Evolutionary conservation across 2,797 vertebrate species (phyloP).

Genomic region (Mionectes olivaceus): DNA sequence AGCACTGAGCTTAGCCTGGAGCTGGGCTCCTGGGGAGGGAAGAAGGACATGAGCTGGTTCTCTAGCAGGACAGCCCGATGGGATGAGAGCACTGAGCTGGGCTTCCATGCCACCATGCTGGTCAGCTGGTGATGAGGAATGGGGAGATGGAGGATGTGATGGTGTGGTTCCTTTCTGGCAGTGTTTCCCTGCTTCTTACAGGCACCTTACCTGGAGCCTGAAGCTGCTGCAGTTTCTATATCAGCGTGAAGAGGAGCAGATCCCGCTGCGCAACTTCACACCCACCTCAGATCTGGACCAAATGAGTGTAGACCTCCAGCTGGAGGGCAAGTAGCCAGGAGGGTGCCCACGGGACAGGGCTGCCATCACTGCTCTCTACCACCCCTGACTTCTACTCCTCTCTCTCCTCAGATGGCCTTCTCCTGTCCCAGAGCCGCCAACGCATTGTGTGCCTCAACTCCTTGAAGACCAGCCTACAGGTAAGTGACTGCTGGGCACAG

Average conservation of each 20-base stretch:
- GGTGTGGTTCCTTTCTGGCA: background rate
- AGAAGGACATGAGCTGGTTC: background rate
- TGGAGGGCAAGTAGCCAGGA: slow-evolving; percentile 84
- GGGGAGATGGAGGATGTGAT: background rate
- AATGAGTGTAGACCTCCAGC: slow-evolving; percentile 88
- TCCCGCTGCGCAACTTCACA: slow-evolving; percentile 88
- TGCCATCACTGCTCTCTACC: background rate
- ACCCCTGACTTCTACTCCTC: background rate
- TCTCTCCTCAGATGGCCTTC: slow-evolving; percentile 87
- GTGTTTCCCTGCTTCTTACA: slow-evolving; percentile 54
- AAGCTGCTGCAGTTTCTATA: slow-evolving; percentile 90
- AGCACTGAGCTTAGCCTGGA: background rate
- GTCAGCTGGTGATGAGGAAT: background rate
- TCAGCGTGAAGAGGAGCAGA: slow-evolving; percentile 86
- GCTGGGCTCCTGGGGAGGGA: background rate
- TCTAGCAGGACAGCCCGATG: background rate
- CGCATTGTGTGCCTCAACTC: slow-evolving; percentile 93
- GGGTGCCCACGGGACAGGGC: accelerated
- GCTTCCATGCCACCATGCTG: background rate
- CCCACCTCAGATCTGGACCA: slow-evolving; percentile 90
- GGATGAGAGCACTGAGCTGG: background rate
- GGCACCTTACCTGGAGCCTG: slow-evolving; percentile 95
- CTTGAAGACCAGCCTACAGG: slow-evolving; percentile 89
- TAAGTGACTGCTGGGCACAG: slow-evolving; percentile 1
- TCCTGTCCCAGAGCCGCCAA: slow-evolving; percentile 96